Conservation (phyloP, 2,888 invertebrate species). For the Acleris sparsana region DNA sequence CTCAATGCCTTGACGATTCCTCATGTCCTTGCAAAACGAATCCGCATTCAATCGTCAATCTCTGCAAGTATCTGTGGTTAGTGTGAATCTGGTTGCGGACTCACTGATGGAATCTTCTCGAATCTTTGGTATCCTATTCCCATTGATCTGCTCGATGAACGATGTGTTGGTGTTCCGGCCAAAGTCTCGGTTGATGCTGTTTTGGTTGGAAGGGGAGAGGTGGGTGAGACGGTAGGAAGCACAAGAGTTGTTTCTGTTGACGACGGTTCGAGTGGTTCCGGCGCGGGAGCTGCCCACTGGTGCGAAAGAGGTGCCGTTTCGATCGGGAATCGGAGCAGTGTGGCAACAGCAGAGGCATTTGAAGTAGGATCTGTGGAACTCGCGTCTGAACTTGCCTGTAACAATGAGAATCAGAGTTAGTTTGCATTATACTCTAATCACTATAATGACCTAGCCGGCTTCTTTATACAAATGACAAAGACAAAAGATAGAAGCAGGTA, state of each 20-base stretch:
- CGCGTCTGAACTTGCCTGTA: slow-evolving; percentile 89
- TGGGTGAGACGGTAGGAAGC: slow-evolving; percentile 75
- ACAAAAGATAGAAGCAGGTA: no score
- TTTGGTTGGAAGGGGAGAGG: slow-evolving; percentile 76
- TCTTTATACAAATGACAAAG: no score
- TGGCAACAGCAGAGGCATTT: slow-evolving; percentile 83
- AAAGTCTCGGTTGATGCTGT: slow-evolving; percentile 69
- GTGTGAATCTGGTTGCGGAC: slow-evolving; percentile 69
- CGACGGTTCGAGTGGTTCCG: slow-evolving; percentile 72
- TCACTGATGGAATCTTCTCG: slow-evolving; percentile 75
- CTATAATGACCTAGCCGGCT: no score
- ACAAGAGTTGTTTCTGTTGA: slow-evolving; percentile 76
- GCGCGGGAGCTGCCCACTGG: slow-evolving; percentile 75
- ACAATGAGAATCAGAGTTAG: slow-evolving; percentile 51
- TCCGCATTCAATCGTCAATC: slow-evolving; percentile 72
- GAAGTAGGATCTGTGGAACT: slow-evolving; percentile 88
- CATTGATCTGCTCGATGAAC: slow-evolving; percentile 76
- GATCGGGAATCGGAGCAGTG: slow-evolving; percentile 55
- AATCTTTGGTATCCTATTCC: slow-evolving; percentile 64
- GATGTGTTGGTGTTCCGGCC: slow-evolving; percentile 74
- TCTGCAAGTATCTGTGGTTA: slow-evolving; percentile 67
- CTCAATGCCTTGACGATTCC: slow-evolving; percentile 58
- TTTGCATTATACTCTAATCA: no score
- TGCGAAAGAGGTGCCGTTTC: slow-evolving; percentile 73
- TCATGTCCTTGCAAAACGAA: slow-evolving; percentile 50